Evolutionary conservation across 2,888 invertebrate genomes (phyloP), one percentile per base, ranked within the genome.

Genomic region (Lamellibrachia columna): DNA sequence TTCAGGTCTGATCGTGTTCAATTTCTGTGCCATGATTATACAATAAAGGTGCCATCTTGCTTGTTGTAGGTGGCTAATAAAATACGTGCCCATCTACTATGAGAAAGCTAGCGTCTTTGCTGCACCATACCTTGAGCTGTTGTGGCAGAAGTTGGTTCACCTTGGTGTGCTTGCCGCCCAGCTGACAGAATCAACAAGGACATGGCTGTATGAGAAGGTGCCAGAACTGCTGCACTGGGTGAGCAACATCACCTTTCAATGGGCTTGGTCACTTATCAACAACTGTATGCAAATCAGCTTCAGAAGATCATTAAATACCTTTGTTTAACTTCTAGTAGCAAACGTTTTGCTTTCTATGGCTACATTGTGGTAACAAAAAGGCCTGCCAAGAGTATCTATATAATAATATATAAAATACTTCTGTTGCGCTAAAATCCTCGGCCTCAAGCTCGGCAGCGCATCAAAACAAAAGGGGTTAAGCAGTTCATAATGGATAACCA

Each of bases 11-110:
- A 58, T 58, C 22, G 6, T 22, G 75, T 22, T 75, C 15, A 15
- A 22, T 75, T 15, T 75, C 6, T 75, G 22, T 22, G 22, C n/a
- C 4, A n/a, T 22, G 22, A 75, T 75, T n/a, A 15, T 22, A n/a
- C 22, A 6, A 22, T 15, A 75, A 75, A 22, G n/a, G 3, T 22
- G n/a, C 7, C 15, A 92, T 92, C n/a, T 92, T 40, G 22, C 40
- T n/a, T 53, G 22, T 93, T 60, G 60, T 94, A 96, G 96, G n/a
- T 96, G 96, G 96, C 93, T 95, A 60, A 93, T 94, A 91, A 94
- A 95, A 52, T 96, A 96, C 92, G 94, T 95, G n/a, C 96, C 96
- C 90, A 92, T 95, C 52, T 96, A 96, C 94, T 95, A 94, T 93
- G 93, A 93, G 60, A 95, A 94, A 92, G 94, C 94, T 4, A 93